Base-by-base conservation (phyloP, 2,888 invertebrate genomes). In the Liposcelis brunnea region DNA sequence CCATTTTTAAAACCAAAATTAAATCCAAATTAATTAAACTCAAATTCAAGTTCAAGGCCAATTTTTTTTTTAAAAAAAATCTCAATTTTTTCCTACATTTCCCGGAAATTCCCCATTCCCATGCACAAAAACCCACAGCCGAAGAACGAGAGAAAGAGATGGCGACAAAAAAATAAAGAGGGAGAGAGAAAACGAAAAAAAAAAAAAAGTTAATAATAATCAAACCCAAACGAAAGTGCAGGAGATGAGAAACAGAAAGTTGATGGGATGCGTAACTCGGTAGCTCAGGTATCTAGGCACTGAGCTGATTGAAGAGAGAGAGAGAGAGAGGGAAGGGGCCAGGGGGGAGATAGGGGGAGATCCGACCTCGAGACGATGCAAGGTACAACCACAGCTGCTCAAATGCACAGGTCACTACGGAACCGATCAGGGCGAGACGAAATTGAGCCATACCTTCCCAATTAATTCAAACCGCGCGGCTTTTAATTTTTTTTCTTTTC, bases 81-180 rank as follows among this genome's bases (percentile, higher is more conserved):
- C n/a, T n/a, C 4, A 26, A 26, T 26, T 26, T 26, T 26, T 26
- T 26, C 26, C 26, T 4, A 26, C 5, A 26, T 6, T 26, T 6
- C 8, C 8, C 8, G 26, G 5, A 26, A 26, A 6, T 26, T 26
- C 26, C 4, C 5, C 26, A 26, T 4, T 26, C 26, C 26, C 26
- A 26, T 26, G 26, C 8, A 26, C 26, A 67, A 70, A 70, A 70
- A 71, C n/a, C n/a, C n/a, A n/a, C n/a, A n/a, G 26, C 26, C 26
- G 4, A 26, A 26, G 8, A 31, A 31, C 16, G 40, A 26, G 21
- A 43, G 31, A 36, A 42, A 18, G n/a, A 26, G 14, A 26, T 26
- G 26, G 1, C 18, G 10, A 19, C 12, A 47, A 15, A 32, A 18
- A n/a, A 37, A 34, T 7, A 46, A 18, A 45, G 35, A 45, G 31